Evolutionary conservation across 2,113 vertebrate genomes (phyloP), one percentile per base, ranked within the genome.

Genomic region (Nothocercus nigrocapillus): DNA sequence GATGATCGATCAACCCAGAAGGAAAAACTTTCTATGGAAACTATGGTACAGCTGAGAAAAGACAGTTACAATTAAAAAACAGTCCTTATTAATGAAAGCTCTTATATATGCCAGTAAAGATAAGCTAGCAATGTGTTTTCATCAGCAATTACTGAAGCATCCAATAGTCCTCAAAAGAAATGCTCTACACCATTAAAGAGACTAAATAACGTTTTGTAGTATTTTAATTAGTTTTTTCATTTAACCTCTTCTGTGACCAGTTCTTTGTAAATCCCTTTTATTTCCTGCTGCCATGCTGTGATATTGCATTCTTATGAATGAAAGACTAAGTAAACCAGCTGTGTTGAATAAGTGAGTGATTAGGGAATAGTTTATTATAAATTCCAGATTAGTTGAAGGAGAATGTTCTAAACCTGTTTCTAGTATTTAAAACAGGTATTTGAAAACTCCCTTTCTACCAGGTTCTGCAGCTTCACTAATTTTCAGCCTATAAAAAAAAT

Each of bases 231-330:
- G 81, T 73, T 87, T 86, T 93, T 95, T 30, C 79, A 69, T 68
- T 95, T 96, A 94, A 95, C 78, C 80, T 93, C 42, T 92, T 95
- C 74, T 89, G 49, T 53, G 58, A 82, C 89, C 86, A 92, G 15
- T 70, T 90, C 90, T 91, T 83, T 90, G 80, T 67, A 96, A 92
- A 86, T 95, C 69, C 66, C 67, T 85, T 90, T 76, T 94, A 91
- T 94, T 95, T 94, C 93, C 88, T 95, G 81, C 62, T 90, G 82
- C 62, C 89, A 94, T 62, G 86, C 89, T 95, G 77, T 84, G 86
- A 84, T 82, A 68, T 30, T 69, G 78, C 81, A 89, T 95, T 76
- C 74, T 75, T 92, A 81, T 42, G 70, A 86, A 92, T 54, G 53
- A 78, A 32, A 89, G 40, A 66, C 70, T 40, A 76, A 85, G 36